Percentiles rank a stretch among this genome's conserved stretches.
These are phyloP conservation scores for Meandrina meandrites DNA, from an alignment of 92 coral and sea anemone species.

Conservation along the genomic window DNA sequence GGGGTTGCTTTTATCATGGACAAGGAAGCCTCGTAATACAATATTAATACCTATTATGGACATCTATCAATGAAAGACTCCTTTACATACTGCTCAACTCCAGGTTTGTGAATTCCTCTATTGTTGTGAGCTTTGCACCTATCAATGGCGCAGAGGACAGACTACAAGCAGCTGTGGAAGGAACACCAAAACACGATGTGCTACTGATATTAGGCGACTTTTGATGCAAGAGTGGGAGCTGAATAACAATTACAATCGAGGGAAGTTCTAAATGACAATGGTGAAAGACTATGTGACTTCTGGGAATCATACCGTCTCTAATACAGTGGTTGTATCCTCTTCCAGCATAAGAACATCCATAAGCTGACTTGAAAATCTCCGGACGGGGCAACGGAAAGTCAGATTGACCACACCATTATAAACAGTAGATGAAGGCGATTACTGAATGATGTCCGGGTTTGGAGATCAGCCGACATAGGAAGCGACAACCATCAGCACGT, in stretches of 20 bases:
- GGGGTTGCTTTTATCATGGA: too few relatives aligned
- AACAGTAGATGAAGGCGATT: constrained; percentile 33
- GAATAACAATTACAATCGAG: too few relatives aligned
- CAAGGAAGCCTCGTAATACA: constrained; percentile 25
- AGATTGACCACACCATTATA: constrained; percentile 40
- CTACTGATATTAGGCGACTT: too few relatives aligned
- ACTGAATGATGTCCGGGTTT: constrained; percentile 38
- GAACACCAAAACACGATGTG: too few relatives aligned
- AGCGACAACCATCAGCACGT: not conserved
- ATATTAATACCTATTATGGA: not conserved
- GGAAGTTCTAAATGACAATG: too few relatives aligned
- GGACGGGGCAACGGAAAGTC: constrained; percentile 40
- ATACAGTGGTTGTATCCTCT: constrained; percentile 45
- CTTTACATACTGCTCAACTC: constrained; percentile 4
- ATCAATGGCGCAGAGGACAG: not conserved
- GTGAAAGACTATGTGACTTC: too few relatives aligned
- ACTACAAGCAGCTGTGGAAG: not conserved
- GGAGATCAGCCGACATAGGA: constrained; percentile 26
- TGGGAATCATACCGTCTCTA: constrained; percentile 24
- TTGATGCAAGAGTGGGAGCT: too few relatives aligned
- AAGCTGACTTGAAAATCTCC: too few relatives aligned
- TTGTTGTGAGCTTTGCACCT: constrained; percentile 27
- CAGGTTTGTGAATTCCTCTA: constrained; percentile 36
- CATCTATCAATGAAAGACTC: constrained; percentile 16
- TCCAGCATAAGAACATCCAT: constrained; percentile 40